Percentiles rank a stretch among this genome's conserved stretches.
Conservation (phyloP, 1,140 invertebrate genomes). For the Matsumurasca onukii region DNA sequence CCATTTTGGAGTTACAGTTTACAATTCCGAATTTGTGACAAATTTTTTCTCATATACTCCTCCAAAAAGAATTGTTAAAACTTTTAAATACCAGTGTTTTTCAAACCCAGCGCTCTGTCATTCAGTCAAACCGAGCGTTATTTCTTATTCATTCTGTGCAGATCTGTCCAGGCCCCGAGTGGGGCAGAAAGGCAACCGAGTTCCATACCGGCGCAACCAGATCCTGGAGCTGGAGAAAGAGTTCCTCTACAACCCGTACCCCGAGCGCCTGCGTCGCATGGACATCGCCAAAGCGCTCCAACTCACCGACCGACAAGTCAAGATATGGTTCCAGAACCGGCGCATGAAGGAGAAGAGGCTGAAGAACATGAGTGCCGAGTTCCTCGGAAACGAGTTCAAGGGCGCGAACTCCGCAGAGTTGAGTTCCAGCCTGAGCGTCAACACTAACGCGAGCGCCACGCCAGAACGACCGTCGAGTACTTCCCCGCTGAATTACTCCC, state of each 20-base stretch:
- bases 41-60: too few species aligned
- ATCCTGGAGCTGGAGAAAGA: slow-evolving; percentile 33
- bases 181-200: slow-evolving; percentile 30
- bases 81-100: too few species aligned
- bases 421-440: too few species aligned
- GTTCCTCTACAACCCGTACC: slow-evolving; percentile 31
- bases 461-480: neutral
- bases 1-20: too few species aligned
- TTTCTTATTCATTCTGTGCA: slow-evolving; percentile 17
- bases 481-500: slow-evolving; percentile 11
- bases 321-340: slow-evolving; percentile 97
- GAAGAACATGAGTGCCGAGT: too few species aligned
- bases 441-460: too few species aligned
- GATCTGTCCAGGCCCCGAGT: slow-evolving; percentile 16
- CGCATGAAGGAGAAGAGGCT: slow-evolving; percentile 98
- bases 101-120: too few species aligned
- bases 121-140: too few species aligned
- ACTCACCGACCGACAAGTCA: slow-evolving; percentile 63
- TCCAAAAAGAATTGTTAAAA: too few species aligned
- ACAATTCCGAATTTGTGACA: too few species aligned
- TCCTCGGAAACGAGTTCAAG: too few species aligned
- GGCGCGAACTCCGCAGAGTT: neutral
- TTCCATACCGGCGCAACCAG: slow-evolving; percentile 28
- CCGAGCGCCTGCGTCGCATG: slow-evolving; percentile 19
- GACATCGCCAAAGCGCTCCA: slow-evolving; percentile 29